Evolutionary conservation across 2,113 vertebrate genomes (phyloP).

Genomic region (Alethe diademata): DNA sequence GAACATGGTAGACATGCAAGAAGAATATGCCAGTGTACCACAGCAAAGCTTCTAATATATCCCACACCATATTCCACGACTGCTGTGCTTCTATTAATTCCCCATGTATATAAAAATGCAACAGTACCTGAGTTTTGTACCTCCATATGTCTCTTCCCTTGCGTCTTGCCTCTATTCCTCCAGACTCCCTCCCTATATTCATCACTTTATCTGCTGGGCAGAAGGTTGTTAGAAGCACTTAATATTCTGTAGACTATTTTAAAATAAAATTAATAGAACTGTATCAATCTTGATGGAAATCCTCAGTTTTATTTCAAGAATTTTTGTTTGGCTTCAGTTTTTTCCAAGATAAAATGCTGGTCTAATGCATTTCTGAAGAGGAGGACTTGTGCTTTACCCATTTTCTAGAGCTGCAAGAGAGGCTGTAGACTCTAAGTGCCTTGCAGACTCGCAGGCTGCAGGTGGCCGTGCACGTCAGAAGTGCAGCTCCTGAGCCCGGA

Average conservation of each 20-base stretch:
- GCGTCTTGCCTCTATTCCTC: not conserved
- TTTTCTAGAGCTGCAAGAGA: not conserved
- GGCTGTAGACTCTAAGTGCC: not conserved
- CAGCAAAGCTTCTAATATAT: not conserved
- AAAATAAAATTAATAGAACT: not conserved
- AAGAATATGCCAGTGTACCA: not conserved
- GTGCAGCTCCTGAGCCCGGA: too few species aligned
- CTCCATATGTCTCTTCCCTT: accelerated
- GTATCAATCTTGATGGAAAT: not conserved
- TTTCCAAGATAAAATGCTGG: not conserved
- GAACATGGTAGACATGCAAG: not conserved
- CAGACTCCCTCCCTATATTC: not conserved
- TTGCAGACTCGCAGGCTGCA: too few species aligned
- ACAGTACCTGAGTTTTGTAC: not conserved
- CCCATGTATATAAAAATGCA: not conserved
- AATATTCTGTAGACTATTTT: not conserved
- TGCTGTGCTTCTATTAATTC: not conserved
- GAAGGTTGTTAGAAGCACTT: not conserved
- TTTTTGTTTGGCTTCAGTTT: not conserved
- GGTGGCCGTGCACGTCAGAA: too few species aligned
- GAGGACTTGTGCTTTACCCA: not conserved
- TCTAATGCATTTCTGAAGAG: not conserved
- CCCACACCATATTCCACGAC: not conserved
- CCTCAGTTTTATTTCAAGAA: not conserved
- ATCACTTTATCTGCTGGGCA: not conserved